Base-by-base conservation (phyloP, 2,888 invertebrate genomes). In the Troides aeacus region DNA sequence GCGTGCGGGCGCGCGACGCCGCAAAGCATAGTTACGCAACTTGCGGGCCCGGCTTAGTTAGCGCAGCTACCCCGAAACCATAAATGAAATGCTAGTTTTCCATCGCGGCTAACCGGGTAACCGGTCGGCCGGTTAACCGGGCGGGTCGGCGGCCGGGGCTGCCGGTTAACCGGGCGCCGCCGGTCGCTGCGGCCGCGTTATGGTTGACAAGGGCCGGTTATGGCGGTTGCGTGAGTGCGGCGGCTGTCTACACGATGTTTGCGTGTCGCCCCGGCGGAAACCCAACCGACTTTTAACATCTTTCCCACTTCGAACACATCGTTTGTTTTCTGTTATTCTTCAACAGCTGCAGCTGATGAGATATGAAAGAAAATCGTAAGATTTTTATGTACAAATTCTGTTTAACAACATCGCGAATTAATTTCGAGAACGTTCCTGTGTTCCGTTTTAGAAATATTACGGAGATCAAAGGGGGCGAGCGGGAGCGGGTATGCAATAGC, bases 51-150 rank as follows among this genome's bases (percentile, higher is more conserved):
- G 77, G 84, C 84, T 85, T 82, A 83, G 87, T 88, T 87, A 86
- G 84, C 83, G 76, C 82, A 84, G 86, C 88, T 87, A 86, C 86
- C 86, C 87, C 85, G 76, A 88, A 90, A 89, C 89, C 90, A 84
- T 91, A 90, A 92, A 91, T 90, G 91, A 89, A 91, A 91, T 89
- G 89, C 89, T 90, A 90, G 90, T 91, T 92, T 90, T 90, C 88
- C 89, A 83, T 77, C 83, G 87, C 81, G 86, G 86, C 84, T 83
- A 83, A 83, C 87, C 85, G 79, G 79, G 81, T 77, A 77, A 76
- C 77, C 75, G 69, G 72, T 72, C 72, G 70, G 62, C 75, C 75
- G 77, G 78, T 75, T 76, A 77, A 75, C 78, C 78, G 76, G 79
- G 78, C 78, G 78, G 77, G 78, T 80, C 82, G 78, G 78, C 69